These are phyloP conservation scores for Brachyalestes nurse DNA, from an alignment of 2,797 vertebrate genomes.

Conservation along the genomic window DNA sequence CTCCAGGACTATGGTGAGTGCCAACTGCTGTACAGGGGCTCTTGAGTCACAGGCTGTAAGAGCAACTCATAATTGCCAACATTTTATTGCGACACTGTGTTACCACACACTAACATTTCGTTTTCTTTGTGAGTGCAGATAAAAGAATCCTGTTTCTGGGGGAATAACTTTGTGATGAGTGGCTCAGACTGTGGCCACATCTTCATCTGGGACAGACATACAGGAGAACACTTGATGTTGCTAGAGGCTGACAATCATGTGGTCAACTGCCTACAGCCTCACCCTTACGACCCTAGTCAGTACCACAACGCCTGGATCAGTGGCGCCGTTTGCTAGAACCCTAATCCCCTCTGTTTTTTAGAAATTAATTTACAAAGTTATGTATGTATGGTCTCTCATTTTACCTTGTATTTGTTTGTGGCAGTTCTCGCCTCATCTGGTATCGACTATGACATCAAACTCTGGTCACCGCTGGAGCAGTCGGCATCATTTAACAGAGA, in stretches of 20 bases:
- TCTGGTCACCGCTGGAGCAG: constrained; percentile 95
- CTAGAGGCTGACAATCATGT: constrained; percentile 99
- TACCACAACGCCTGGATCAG: constrained; percentile 5
- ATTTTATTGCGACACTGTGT: background rate
- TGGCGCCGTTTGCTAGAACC: no score
- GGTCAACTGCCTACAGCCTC: constrained; percentile 76
- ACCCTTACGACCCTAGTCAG: constrained; percentile 98
- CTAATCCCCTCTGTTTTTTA: no score
- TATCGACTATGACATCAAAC: constrained; percentile 98
- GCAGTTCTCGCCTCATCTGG: constrained; percentile 96
- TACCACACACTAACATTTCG: background rate
- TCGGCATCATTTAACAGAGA: constrained; percentile 93
- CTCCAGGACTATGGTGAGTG: constrained; percentile 94
- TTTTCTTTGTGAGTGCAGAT: constrained; percentile 79
- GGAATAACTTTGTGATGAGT: constrained; percentile 97
- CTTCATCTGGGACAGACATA: constrained; percentile 98
- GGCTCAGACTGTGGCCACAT: constrained; percentile 98
- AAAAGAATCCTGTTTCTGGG: constrained; percentile 98
- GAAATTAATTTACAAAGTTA: background rate
- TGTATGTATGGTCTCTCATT: background rate
- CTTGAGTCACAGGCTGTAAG: background rate
- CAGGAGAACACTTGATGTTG: constrained; percentile 94
- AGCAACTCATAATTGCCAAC: background rate
- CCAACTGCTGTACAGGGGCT: background rate
- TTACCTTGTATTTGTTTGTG: no score